Base-by-base conservation (phyloP, 2,888 invertebrate genomes). In the Automeris io region DNA sequence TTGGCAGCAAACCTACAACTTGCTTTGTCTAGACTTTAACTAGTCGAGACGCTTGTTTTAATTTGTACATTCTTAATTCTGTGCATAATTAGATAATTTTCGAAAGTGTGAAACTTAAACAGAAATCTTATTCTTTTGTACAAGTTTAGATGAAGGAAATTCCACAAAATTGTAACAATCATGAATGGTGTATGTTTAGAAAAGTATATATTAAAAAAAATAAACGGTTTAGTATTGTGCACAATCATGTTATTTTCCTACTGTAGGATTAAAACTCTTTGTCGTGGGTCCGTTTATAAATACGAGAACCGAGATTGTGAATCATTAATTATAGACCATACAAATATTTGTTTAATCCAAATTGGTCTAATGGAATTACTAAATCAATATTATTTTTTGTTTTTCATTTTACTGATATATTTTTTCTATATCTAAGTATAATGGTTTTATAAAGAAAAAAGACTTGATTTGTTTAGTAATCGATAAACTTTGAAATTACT, bases 11-110 rank as follows among this genome's bases (percentile, higher is more conserved):
- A 73, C 68, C 72, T 68, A 66, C 59, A 63, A 58, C 54, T 61
- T 42, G 58, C 61, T 61, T 71, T 70, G 80, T 81, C 81, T 80
- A 80, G 80, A 80, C 78, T 64, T 54, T 58, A 66, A 73, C 67
- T 63, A 61, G 66, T 57, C 61, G 59, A 65, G 66, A 65, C 61
- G 55, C 54, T 65, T 61, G 61, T 62, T 58, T 57, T 54, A 54
- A 61, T 61, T 55, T 43, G 49, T 56, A 48, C 52, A 57, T 37
- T 54, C 45, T 54, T 53, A 48, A 24, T 36, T 31, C 13, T 23
- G 8, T 24, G 22, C 18, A 41, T 21, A 37, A 34, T 18, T 29
- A 12, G 18, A 41, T 23, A 13, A 26, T 9, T 33, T 37, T 33
- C 12, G 5, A 13, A 12, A 12, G 16, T 18, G n/a, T 7, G 1